Base-by-base conservation (phyloP, 2,113 vertebrate genomes). In the Brachypteracias leptosomus region DNA sequence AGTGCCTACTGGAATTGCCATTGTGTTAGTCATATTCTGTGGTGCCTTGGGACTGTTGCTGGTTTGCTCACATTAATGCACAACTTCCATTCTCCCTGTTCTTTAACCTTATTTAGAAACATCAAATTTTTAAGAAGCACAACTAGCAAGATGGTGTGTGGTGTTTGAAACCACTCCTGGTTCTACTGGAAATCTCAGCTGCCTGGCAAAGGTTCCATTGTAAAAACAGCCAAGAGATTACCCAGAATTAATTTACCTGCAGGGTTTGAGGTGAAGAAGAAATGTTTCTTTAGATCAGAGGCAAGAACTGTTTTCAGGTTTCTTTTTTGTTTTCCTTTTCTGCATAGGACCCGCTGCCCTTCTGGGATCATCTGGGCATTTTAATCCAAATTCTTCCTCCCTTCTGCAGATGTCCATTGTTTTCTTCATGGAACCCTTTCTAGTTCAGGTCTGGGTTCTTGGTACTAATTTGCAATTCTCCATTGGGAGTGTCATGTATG, bases 51-150 rank as follows among this genome's bases (percentile, higher is more conserved):
- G 68, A 46, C 55, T 0, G 0, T 36, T 57, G 38, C 58, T 81
- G 40, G 28, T 84, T 95, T 84, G 65, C 57, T 86, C 1, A 1
- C 36, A 29, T 66, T 66, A 66, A 28, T 22, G n/a, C 54, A 14
- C 21, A 52, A 1, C 62, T 76, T 58, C 76, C 28, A 6, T 33
- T 66, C 67, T 70, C 35, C 44, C 44, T 17, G 0, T 77, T 24
- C 36, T 86, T 61, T 62, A 40, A 19, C 40, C 44, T 84, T 35
- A 5, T 26, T 67, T 67, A 62, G 65, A 67, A 81, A 36, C 16
- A 46, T 6, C 0, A n/a, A 11, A 1, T 58, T 66, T 58, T 54
- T 57, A 9, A 22, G 0, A 1, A 25, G 58, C 16, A 6, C 2
- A 4, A 28, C 49, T 74, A 86, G 36, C 82, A 36, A 28, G 65